Percentiles rank a stretch among this genome's conserved stretches.
phyloP scores from a whole-genome alignment of 2,888 invertebrate species.

The Pyrrhosoma nymphula region DNA sequence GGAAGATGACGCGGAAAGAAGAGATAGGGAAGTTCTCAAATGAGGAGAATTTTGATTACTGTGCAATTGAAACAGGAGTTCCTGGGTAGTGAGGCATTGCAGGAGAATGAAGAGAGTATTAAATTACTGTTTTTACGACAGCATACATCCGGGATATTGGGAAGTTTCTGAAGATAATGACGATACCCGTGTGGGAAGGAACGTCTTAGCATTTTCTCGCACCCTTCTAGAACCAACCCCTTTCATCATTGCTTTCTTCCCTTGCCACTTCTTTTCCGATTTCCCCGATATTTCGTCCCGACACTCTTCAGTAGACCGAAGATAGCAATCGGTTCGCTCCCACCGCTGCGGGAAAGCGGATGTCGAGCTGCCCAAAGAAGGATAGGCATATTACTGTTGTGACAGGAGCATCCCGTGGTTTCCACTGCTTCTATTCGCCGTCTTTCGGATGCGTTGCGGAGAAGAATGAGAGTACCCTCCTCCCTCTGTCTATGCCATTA shows the following conservation, averaged over 20 bases:
- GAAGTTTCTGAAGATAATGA: neutral
- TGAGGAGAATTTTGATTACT: too few species aligned
- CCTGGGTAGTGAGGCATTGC: too few species aligned
- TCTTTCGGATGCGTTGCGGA: constrained; percentile 22
- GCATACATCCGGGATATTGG: too few species aligned
- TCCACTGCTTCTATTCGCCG: constrained; percentile 42
- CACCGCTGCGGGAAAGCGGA: constrained; percentile 38
- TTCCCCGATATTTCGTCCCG: neutral
- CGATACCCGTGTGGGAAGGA: neutral
- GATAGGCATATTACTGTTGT: constrained; percentile 58
- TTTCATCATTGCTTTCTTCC: neutral
- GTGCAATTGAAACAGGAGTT: too few species aligned
- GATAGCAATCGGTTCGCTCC: constrained; percentile 49
- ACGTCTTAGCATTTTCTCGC: neutral
- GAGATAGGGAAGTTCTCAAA: too few species aligned
- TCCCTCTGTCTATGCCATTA: constrained; percentile 61
- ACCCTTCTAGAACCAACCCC: neutral
- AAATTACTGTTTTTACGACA: too few species aligned
- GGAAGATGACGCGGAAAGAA: too few species aligned
- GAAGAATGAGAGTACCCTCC: constrained; percentile 19
- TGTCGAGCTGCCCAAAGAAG: constrained; percentile 52
- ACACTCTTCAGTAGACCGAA: neutral
- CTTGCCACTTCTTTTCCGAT: neutral
- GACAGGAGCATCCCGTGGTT: constrained; percentile 50
- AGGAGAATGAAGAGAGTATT: too few species aligned